Conservation (phyloP, 2,797 vertebrate species). For the Moxostoma hubbsi region DNA sequence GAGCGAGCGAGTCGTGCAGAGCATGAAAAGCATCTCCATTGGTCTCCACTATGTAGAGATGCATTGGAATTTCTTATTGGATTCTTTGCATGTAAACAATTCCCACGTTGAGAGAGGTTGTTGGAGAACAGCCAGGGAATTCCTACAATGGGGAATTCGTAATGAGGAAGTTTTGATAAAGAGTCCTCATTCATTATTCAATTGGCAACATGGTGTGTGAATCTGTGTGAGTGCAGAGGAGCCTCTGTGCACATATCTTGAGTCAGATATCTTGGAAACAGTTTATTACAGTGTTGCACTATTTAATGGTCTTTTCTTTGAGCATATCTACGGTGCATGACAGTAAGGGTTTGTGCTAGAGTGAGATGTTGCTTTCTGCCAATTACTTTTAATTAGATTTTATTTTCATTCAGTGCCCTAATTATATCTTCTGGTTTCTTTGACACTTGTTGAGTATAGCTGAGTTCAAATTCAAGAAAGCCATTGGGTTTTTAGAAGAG, state of each 20-base stretch:
- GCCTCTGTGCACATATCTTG: conserved; percentile 22
- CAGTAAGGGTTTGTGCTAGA: background rate
- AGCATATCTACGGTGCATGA: background rate
- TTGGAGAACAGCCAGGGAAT: conserved; percentile 71
- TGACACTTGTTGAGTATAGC: background rate
- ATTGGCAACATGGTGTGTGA: conserved; percentile 63
- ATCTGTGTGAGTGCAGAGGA: conserved; percentile 31
- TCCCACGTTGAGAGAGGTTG: conserved; percentile 73
- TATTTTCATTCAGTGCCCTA: background rate
- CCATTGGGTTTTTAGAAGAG: background rate
- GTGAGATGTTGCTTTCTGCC: background rate
- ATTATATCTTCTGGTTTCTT: background rate
- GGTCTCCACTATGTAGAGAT: conserved; percentile 62
- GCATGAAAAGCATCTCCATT: conserved; percentile 65
- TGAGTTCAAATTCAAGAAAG: background rate
- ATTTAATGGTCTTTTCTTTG: background rate
- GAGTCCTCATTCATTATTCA: conserved; percentile 69
- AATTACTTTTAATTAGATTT: background rate
- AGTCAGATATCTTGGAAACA: conserved; percentile 33
- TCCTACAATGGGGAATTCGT: conserved; percentile 68
- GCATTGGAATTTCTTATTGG: conserved; percentile 72
- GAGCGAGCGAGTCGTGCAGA: conserved; percentile 37
- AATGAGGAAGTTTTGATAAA: conserved; percentile 66
- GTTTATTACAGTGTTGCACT: background rate
- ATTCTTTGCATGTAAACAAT: conserved; percentile 77